Evolutionary conservation across 2,797 vertebrate species (phyloP), one percentile per base, ranked within the genome.

Genomic region (Coranthus polyacanthus): DNA sequence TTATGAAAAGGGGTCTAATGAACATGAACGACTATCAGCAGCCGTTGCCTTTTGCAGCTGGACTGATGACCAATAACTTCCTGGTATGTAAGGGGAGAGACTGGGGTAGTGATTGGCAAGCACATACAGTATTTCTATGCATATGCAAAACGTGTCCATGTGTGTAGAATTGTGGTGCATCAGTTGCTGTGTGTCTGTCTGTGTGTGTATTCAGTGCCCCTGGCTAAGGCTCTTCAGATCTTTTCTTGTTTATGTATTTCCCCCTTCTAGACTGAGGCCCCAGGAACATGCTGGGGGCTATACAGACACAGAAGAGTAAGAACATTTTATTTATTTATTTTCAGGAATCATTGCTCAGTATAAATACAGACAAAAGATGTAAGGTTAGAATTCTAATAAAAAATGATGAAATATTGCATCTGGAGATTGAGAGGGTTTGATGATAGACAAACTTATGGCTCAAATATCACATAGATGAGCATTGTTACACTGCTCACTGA

Each of bases 251-350:
- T 88, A 88, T 90, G 80, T 66, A 75, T 85, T 92, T 84, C 81
- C 84, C 88, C 89, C 85, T 89, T 58, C 68, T 64, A 81, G 92
- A 89, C 91, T 78, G 90, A 94, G 92, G 92, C 90, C 88, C 69
- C 91, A 92, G 92, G 95, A 95, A 95, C 93, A 93, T 86, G 93
- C 93, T 94, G 84, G 92, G 78, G 93, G 95, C 95, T 93, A 95
- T 94, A 95, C 90, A 95, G 92, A 92, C 92, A 93, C 86, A 79
- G 75, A 93, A 88, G 87, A 94, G 93, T 86, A 37, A 87, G 89
- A 95, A 92, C 89, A 93, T 92, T 95, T 96, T 95, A 96, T 95
- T 96, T 95, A 96, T 96, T 96, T 93, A 95, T 94, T 95, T 94
- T 95, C 92, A 92, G 92, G 46, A 95, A 95, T 95, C 91, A 95